Evolutionary conservation across 2,113 vertebrate genomes (phyloP).

Genomic region (Lasiurus borealis): DNA sequence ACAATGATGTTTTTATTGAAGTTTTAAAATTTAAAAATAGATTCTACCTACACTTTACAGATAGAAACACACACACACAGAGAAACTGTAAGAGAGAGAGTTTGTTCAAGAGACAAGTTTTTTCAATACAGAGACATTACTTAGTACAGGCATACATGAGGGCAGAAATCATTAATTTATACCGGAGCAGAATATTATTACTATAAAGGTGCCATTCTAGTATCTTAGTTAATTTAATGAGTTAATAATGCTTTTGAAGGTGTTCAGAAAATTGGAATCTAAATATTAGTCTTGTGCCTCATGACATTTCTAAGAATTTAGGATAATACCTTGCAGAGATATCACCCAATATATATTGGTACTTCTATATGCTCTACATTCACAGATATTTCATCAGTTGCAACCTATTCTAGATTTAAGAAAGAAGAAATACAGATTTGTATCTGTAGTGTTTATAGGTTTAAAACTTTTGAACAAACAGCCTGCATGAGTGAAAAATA

Average conservation of each 20-base stretch:
- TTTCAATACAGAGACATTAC: neutral
- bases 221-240: neutral
- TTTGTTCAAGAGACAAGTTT: neutral
- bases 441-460: neutral
- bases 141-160: neutral
- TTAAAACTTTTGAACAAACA: constrained; percentile 22
- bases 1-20: neutral
- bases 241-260: neutral
- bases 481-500: neutral
- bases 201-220: neutral
- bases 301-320: neutral
- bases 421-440: neutral
- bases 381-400: constrained; percentile 20
- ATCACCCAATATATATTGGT: neutral
- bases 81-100: neutral
- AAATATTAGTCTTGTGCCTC: neutral
- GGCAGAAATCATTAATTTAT: neutral
- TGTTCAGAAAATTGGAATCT: neutral
- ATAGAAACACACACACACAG: neutral
- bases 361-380: neutral
- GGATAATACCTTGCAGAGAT: neutral
- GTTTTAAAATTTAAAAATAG: neutral
- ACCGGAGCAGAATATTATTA: neutral
- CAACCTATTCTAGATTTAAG: neutral
- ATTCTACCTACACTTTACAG: neutral